Conservation (phyloP, 2,797 vertebrate genomes). For the Myripristis jacobus region DNA sequence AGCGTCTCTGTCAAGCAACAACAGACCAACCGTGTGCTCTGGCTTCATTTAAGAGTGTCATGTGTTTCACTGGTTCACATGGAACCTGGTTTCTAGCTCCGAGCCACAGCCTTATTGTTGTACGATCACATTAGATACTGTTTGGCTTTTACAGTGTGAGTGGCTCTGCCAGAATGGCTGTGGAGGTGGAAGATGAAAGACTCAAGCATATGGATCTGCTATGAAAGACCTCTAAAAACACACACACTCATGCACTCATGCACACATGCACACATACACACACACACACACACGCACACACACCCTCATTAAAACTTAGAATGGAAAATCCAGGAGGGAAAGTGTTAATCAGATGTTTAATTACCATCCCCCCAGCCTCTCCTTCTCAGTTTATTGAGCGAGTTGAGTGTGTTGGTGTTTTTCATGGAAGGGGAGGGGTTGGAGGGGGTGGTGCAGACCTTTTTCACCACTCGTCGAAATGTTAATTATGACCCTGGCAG, state of each 20-base stretch:
- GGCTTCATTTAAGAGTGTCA: slow-evolving; percentile 43
- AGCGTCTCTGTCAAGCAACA: slow-evolving; percentile 21
- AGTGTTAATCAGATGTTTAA: slow-evolving; percentile 77
- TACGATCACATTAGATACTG: slow-evolving; percentile 36
- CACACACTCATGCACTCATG: too few relatives aligned
- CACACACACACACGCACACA: slow-evolving; percentile 29
- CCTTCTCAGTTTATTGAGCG: slow-evolving; percentile 66
- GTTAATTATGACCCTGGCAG: slow-evolving; percentile 88
- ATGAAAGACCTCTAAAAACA: slow-evolving; percentile 34
- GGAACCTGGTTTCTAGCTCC: slow-evolving; percentile 18
- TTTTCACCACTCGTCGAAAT: slow-evolving; percentile 85
- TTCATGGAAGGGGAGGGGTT: neutral
- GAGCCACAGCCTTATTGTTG: slow-evolving; percentile 38
- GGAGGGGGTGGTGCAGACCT: slow-evolving; percentile 28
- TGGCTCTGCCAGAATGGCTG: slow-evolving; percentile 40
- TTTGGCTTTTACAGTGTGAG: slow-evolving; percentile 29
- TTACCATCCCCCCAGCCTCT: slow-evolving; percentile 27
- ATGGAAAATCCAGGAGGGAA: slow-evolving; percentile 66
- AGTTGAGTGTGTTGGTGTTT: slow-evolving; percentile 67
- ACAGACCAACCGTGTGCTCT: slow-evolving; percentile 35
- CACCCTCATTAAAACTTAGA: slow-evolving; percentile 62
- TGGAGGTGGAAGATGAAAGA: slow-evolving; percentile 59
- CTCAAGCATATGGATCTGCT: slow-evolving; percentile 63
- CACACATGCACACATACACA: slow-evolving; percentile 14
- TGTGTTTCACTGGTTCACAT: slow-evolving; percentile 1